phyloP scores from a whole-genome alignment of 2,888 invertebrate genomes.

The Synanthedon myopaeformis region DNA sequence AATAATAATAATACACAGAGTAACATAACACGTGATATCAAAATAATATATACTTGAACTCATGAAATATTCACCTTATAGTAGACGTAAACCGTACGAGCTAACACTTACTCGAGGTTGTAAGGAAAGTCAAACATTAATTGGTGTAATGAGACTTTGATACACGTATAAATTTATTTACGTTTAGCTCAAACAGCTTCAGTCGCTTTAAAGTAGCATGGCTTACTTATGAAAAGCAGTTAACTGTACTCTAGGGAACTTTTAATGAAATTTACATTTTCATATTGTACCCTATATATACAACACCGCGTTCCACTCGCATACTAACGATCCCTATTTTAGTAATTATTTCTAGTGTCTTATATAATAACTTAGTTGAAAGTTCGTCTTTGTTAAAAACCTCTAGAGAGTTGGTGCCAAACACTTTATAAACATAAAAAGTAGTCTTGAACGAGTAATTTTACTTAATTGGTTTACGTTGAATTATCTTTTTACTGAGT shows the following conservation, averaged over 20 bases:
- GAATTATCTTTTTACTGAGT: not conserved
- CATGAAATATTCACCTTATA: no score
- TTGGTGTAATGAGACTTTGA: no score
- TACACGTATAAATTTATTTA: not conserved
- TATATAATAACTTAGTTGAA: slow-evolving; percentile 8
- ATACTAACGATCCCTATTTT: slow-evolving; percentile 22
- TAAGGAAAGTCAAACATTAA: no score
- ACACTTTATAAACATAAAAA: not conserved
- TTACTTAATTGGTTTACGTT: not conserved
- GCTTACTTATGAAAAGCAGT: not conserved
- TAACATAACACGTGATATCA: no score
- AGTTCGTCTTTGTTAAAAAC: slow-evolving; percentile 11
- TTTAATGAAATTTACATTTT: slow-evolving; percentile 19
- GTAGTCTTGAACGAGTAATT: not conserved
- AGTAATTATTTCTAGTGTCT: slow-evolving; percentile 25
- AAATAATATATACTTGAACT: no score
- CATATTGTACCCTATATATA: slow-evolving; percentile 9
- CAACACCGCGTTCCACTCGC: slow-evolving; percentile 7
- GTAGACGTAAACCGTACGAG: no score
- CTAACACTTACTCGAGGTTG: no score
- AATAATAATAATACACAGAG: no score
- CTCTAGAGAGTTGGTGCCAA: not conserved
- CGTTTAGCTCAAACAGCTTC: not conserved
- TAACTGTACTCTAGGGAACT: slow-evolving; percentile 1
- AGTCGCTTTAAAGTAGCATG: no score